Conservation (phyloP, 2,113 vertebrate genomes). For the Penelope pileata region DNA sequence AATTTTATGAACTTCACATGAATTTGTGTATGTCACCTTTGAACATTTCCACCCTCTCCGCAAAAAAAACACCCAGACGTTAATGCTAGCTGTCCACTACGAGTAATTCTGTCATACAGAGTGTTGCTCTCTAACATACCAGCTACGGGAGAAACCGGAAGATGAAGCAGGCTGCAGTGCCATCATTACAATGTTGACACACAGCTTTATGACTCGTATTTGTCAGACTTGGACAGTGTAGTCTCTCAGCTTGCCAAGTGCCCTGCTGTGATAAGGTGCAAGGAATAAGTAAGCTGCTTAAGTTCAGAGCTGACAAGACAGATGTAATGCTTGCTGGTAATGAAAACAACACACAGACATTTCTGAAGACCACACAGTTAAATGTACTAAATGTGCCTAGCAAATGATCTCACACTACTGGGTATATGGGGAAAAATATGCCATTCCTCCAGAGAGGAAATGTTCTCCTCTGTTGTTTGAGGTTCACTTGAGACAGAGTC, state of each 20-base stretch:
- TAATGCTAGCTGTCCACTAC: background rate
- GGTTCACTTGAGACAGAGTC: background rate
- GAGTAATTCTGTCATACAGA: background rate
- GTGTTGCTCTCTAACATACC: background rate
- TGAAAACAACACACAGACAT: conserved; percentile 12
- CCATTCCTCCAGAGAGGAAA: background rate
- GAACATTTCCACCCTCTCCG: background rate
- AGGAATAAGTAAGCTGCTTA: conserved; percentile 60
- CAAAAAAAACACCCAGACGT: background rate
- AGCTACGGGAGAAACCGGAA: background rate
- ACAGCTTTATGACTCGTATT: conserved; percentile 6
- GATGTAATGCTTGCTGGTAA: conserved; percentile 16
- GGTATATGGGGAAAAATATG: background rate
- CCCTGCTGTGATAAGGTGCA: conserved; percentile 58
- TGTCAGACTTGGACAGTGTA: conserved; percentile 38
- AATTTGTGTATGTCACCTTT: background rate
- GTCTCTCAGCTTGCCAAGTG: conserved; percentile 54
- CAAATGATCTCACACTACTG: background rate
- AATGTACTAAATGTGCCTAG: background rate
- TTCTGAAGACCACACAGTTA: conserved; percentile 31
- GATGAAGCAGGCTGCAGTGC: background rate
- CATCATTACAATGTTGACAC: background rate
- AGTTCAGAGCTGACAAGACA: conserved; percentile 56
- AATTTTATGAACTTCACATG: background rate
- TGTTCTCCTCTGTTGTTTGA: background rate